phyloP scores from a whole-genome alignment of 2,888 invertebrate species.

The Sthenelais limicola region DNA sequence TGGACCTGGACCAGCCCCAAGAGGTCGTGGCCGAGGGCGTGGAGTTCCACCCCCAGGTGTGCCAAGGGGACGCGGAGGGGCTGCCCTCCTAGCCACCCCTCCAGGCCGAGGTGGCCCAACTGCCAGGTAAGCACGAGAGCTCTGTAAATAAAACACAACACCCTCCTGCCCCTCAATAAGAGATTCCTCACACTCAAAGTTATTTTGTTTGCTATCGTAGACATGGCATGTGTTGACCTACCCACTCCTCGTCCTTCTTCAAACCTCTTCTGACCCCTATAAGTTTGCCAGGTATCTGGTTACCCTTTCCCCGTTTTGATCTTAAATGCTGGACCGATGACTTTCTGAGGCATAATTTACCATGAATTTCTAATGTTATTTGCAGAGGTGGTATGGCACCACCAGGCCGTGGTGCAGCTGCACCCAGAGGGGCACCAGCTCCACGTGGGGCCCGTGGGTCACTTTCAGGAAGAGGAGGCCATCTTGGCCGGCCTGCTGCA shows the following conservation, averaged over 20 bases:
- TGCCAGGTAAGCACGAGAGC: conserved; percentile 21
- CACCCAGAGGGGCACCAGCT: conserved; percentile 23
- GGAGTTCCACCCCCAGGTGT: conserved; percentile 12
- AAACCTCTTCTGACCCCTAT: too few relatives aligned
- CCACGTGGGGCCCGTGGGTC: conserved; percentile 36
- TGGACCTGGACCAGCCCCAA: conserved; percentile 38
- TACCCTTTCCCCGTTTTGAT: too few relatives aligned
- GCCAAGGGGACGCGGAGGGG: conserved; percentile 19
- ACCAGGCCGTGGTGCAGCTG: background rate
- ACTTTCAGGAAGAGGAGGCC: conserved; percentile 17
- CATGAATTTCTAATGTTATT: too few relatives aligned
- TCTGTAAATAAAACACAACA: too few relatives aligned
- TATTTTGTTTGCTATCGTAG: too few relatives aligned
- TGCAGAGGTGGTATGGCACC: conserved; percentile 16
- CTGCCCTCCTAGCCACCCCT: conserved; percentile 35
- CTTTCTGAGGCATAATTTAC: too few relatives aligned
- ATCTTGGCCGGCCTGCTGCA: conserved; percentile 22
- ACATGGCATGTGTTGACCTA: too few relatives aligned
- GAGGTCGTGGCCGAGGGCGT: conserved; percentile 28
- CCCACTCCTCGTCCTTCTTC: too few relatives aligned
- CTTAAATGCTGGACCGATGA: too few relatives aligned
- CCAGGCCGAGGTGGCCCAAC: conserved; percentile 27
- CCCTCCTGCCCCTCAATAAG: too few relatives aligned
- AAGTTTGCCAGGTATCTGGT: too few relatives aligned
- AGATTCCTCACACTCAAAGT: too few relatives aligned